Base-by-base conservation (phyloP, 2,113 vertebrate genomes). In the Solenodon paradoxus region DNA sequence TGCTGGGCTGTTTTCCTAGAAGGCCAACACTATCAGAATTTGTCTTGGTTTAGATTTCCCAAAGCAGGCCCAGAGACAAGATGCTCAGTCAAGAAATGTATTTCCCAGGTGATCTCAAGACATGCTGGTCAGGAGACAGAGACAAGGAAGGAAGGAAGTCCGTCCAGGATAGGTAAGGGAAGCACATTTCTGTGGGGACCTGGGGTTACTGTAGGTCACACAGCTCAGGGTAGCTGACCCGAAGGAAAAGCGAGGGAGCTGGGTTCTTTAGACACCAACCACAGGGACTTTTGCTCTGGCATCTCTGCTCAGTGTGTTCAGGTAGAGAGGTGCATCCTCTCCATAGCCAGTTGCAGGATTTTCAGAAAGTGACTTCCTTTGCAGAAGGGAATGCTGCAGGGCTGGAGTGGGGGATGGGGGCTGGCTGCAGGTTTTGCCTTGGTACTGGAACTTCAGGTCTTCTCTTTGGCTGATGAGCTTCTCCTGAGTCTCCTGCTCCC, bases 121-220 rank as follows among this genome's bases (percentile, higher is more conserved):
- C 79, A 87, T 10, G 5, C 78, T 11, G 0, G 28, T 32, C 24
- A 17, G 3, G n/a, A 94, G 30, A 12, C 0, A 0, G 22, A 38
- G 55, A 92, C 8, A 3, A 11, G 26, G 59, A 57, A 35, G 47
- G 20, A 75, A 51, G 15, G 69, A 49, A 64, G 40, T 12, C 19
- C 4, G 19, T 3, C 8, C 12, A 19, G 24, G 2, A 1, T 12
- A 16, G 2, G 12, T 19, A 77, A 10, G 2, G 0, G 2, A 32
- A 20, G 45, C 38, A 30, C 49, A 32, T 8, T 30, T 3, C 35
- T 45, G 9, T 19, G 10, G 0, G 15, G 19, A 8, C 24, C 9
- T 7, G 7, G 10, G 78, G 47, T 79, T 47, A 11, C 9, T 5
- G 4, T 40, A 15, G 26, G 38, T 38, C 80, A 40, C 7, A 3